phyloP scores from a whole-genome alignment of 2,888 invertebrate genomes.

The Trachelus troglodyta region DNA sequence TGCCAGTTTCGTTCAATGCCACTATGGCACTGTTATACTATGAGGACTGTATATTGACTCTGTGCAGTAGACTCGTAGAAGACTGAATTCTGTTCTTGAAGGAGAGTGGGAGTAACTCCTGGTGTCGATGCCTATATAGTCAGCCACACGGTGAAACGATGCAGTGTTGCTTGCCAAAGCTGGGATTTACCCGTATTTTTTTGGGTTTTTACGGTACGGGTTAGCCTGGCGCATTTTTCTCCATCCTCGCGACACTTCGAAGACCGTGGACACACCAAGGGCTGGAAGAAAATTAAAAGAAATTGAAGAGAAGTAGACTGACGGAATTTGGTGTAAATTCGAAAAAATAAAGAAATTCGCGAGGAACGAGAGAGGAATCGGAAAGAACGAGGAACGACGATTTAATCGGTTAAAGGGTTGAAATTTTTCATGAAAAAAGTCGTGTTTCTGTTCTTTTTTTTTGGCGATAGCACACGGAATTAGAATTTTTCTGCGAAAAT shows the following conservation, averaged over 20 bases:
- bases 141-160: slow-evolving; percentile 50
- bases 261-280: no score
- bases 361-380: neutral
- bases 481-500: neutral
- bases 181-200: slow-evolving; percentile 45
- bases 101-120: slow-evolving; percentile 38
- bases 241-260: neutral
- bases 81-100: slow-evolving; percentile 51
- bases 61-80: slow-evolving; percentile 34
- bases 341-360: neutral
- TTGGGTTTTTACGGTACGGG: slow-evolving; percentile 5
- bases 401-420: neutral
- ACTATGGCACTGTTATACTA: neutral
- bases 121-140: slow-evolving; percentile 59
- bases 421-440: neutral
- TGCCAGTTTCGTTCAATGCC: neutral
- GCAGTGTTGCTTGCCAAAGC: slow-evolving; percentile 55
- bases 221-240: slow-evolving; percentile 16
- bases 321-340: neutral
- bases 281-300: no score
- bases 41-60: neutral
- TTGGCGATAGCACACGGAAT: neutral
- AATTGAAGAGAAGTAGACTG: no score
- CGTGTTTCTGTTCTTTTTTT: neutral
- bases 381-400: neutral